phyloP scores from a whole-genome alignment of 2,888 invertebrate genomes.

The Elgonia sp. region DNA sequence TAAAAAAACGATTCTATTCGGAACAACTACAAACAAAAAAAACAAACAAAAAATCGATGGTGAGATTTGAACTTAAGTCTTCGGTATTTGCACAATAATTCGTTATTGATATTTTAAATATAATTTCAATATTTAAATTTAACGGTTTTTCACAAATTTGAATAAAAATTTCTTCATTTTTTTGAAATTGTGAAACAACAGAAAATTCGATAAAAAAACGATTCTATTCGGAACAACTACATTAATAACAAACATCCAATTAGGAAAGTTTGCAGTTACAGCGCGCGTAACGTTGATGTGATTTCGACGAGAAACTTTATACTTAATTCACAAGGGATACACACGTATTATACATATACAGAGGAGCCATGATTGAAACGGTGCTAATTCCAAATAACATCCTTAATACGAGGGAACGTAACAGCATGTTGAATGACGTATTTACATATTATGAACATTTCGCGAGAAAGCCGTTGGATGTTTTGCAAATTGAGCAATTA shows the following conservation, averaged over 20 bases:
- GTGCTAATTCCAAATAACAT: conserved; percentile 74
- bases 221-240: conserved; percentile 64
- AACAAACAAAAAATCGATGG: too few species aligned
- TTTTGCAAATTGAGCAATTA: conserved; percentile 57
- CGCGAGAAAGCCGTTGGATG: conserved; percentile 46
- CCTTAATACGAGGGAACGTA: conserved; percentile 71
- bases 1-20: conserved; percentile 12
- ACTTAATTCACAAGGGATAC: conserved; percentile 76
- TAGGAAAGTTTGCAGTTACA: conserved; percentile 78
- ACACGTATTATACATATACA: conserved; percentile 64
- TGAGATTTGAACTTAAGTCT: too few species aligned
- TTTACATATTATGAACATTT: conserved; percentile 72
- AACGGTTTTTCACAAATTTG: too few species aligned
- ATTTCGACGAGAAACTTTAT: conserved; percentile 79
- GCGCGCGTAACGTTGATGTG: conserved; percentile 76
- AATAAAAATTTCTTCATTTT: too few species aligned
- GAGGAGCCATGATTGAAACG: conserved; percentile 64
- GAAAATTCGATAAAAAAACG: conserved; percentile 39
- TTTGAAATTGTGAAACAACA: neutral
- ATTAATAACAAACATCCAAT: conserved; percentile 80
- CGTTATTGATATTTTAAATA: too few species aligned
- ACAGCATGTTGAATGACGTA: conserved; percentile 68
- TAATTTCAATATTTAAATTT: too few species aligned
- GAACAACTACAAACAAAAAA: conserved; percentile 6
- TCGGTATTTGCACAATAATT: too few species aligned